Percentiles rank a stretch among this genome's conserved stretches.
These are phyloP conservation scores for Reinhardtius hippoglossoides DNA, from an alignment of 2,113 vertebrate genomes.

Conservation along the genomic window DNA sequence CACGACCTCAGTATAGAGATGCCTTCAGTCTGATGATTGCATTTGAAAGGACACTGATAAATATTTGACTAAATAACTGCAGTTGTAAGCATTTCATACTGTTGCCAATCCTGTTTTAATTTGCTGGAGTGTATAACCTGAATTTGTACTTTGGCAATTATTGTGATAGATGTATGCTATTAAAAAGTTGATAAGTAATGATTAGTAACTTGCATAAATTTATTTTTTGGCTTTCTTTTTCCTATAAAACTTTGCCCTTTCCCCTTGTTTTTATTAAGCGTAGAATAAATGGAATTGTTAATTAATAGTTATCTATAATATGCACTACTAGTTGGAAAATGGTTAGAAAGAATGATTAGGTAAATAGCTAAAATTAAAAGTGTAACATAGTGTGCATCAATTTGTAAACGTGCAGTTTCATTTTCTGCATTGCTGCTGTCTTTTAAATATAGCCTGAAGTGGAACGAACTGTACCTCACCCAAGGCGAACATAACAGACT, in stretches of 20 bases:
- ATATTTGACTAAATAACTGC: constrained; percentile 15
- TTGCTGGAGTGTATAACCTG: not conserved
- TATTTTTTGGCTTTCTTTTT: constrained; percentile 2
- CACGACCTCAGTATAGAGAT: not conserved
- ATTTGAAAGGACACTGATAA: not conserved
- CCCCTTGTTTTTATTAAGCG: not conserved
- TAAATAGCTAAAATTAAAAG: not conserved
- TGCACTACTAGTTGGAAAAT: too few species aligned
- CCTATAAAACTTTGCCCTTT: not conserved
- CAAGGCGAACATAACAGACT: not conserved
- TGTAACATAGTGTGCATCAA: constrained; percentile 7
- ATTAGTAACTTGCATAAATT: constrained; percentile 21
- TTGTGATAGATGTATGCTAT: constrained; percentile 38
- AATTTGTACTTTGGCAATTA: constrained; percentile 14
- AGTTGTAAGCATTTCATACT: not conserved
- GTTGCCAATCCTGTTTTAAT: not conserved
- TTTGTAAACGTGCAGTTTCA: constrained; percentile 1
- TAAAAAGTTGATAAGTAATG: constrained; percentile 39
- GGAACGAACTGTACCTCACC: constrained; percentile 11
- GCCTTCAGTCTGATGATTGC: not conserved
- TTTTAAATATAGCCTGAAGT: not conserved
- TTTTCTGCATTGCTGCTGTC: constrained; percentile 1
- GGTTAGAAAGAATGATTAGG: not conserved
- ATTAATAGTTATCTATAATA: too few species aligned
- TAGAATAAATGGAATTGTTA: not conserved